phyloP scores from a whole-genome alignment of 2,797 vertebrate species.

The Cynopterus sphinx region DNA sequence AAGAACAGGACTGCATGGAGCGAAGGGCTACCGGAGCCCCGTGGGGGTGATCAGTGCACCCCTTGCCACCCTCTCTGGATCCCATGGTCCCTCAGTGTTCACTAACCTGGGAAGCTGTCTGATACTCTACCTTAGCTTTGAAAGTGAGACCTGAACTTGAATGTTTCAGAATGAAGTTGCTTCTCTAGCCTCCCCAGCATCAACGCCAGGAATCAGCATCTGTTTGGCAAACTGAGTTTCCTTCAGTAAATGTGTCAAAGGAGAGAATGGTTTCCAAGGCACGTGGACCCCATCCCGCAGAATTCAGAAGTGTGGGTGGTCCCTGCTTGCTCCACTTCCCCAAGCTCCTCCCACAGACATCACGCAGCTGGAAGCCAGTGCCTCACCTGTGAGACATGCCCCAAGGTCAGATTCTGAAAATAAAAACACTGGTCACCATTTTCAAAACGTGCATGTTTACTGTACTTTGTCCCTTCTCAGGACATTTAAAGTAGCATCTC shows the following conservation, averaged over 20 bases:
- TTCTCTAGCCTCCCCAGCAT: neutral
- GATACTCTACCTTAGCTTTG: neutral
- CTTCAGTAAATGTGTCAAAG: too few species aligned
- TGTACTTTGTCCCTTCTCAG: neutral
- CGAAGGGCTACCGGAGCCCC: fast-evolving
- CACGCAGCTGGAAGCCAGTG: fast-evolving
- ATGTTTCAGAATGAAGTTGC: neutral
- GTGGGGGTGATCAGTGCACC: too few species aligned
- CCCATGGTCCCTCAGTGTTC: neutral
- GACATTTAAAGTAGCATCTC: neutral
- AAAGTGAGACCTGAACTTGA: neutral
- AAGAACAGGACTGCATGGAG: neutral
- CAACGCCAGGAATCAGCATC: neutral
- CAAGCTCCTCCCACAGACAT: neutral
- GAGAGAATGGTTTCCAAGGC: neutral
- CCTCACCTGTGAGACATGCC: neutral
- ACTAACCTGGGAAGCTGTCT: neutral
- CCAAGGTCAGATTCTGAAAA: neutral
- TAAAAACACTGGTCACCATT: neutral
- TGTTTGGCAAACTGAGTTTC: neutral
- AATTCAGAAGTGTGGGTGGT: neutral
- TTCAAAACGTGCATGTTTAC: neutral
- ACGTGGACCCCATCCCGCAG: fast-evolving
- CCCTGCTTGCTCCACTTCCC: too few species aligned
- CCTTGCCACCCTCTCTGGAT: fast-evolving